A percentile compares a stretch with the other conserved stretches of the same genome.
These are phyloP conservation scores for Pleuronectes platessa DNA, from an alignment of 2,113 vertebrate species.

Conservation along the genomic window DNA sequence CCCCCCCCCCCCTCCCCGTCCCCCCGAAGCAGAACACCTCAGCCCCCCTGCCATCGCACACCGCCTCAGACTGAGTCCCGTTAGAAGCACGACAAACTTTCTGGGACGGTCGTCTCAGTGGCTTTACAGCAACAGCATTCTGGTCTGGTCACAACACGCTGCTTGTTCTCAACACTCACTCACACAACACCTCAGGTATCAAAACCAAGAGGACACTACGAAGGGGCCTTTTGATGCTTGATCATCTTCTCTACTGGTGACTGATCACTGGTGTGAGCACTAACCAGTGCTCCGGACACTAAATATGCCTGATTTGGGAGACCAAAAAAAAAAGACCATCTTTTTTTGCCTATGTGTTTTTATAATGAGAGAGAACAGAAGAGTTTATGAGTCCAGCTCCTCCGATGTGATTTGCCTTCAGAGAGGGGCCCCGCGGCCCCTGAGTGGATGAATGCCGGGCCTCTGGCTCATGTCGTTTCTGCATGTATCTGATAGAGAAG, in stretches of 20 bases:
- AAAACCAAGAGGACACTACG: constrained; percentile 66
- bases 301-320: constrained; percentile 72
- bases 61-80: constrained; percentile 28
- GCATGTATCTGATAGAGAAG: constrained; percentile 56
- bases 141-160: constrained; percentile 14
- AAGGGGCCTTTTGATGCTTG: constrained; percentile 70
- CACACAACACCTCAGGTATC: constrained; percentile 67
- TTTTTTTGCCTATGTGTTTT: constrained; percentile 46
- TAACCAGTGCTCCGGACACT: constrained; percentile 49
- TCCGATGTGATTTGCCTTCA: constrained; percentile 68
- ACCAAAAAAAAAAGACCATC: constrained; percentile 67
- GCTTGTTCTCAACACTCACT: constrained; percentile 43
- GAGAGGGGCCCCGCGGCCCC: constrained; percentile 13
- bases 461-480: constrained; percentile 37
- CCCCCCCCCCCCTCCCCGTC: background rate
- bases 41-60: constrained; percentile 29
- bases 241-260: constrained; percentile 50
- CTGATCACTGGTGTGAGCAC: constrained; percentile 53
- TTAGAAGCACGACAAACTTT: background rate
- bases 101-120: background rate
- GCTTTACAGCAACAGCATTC: background rate
- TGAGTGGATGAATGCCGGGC: constrained; percentile 49
- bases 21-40: constrained; percentile 8
- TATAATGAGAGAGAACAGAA: constrained; percentile 25
- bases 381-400: constrained; percentile 40